phyloP scores from a whole-genome alignment of 2,113 vertebrate species.

The Cyphomyrus plagiostoma region DNA sequence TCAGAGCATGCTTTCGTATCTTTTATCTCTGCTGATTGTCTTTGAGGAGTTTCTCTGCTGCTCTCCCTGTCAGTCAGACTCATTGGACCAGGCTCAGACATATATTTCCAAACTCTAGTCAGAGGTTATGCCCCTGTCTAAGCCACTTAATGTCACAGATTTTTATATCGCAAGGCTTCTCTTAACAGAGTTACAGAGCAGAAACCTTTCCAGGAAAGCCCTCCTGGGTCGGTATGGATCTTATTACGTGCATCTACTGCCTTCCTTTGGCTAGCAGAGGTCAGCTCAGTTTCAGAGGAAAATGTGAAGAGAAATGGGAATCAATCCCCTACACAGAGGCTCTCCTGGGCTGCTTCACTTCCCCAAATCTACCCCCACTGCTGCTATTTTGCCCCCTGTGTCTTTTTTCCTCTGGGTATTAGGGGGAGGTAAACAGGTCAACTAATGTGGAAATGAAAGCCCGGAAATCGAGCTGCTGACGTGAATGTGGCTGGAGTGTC shows the following conservation, averaged over 20 bases:
- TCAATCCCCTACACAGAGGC: background rate
- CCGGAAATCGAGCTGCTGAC: conserved; percentile 23
- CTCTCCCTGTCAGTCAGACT: background rate
- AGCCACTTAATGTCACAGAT: background rate
- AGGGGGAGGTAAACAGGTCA: conserved; percentile 11
- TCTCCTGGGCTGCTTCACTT: conserved; percentile 13
- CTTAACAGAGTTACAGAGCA: background rate
- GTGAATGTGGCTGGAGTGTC: conserved; percentile 25
- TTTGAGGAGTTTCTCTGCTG: background rate
- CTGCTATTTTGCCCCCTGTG: background rate
- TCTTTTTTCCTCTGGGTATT: background rate
- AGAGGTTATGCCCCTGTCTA: background rate
- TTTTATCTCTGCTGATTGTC: background rate
- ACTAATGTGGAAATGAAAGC: conserved; percentile 2
- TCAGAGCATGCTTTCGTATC: background rate
- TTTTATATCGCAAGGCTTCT: conserved; percentile 6
- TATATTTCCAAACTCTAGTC: background rate
- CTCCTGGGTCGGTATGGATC: conserved; percentile 3
- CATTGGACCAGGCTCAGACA: background rate
- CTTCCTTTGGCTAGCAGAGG: background rate
- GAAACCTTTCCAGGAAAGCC: conserved; percentile 14
- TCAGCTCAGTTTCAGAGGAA: conserved; percentile 18
- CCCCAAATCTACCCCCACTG: background rate
- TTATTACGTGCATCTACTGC: conserved; percentile 6
- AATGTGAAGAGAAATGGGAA: background rate